Evolutionary conservation across 2,888 invertebrate species (phyloP), one percentile per base, ranked within the genome.

Genomic region (Orthosia gracilis): DNA sequence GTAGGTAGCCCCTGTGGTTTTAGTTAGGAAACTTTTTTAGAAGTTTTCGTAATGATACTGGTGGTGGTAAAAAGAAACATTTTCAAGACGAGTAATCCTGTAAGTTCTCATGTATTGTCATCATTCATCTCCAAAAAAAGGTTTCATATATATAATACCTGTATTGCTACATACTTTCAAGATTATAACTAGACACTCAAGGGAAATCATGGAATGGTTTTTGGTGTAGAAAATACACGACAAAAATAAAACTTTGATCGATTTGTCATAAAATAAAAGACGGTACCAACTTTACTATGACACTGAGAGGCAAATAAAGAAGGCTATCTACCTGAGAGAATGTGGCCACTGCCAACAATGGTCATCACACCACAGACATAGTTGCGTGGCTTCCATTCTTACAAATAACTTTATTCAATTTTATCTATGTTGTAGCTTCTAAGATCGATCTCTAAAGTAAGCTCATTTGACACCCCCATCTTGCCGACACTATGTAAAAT

Each of bases 121-220:
- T 21, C 49, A 23, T 57, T 50, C 17, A 66, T 52, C 50, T 31
- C 7, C 26, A 4, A n/a, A 47, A 1, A 55, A 49, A 47, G 17
- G 40, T 71, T 49, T n/a, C n/a, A n/a, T 3, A 2, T 47, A 31
- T 31, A n/a, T n/a, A 31, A 50, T 23, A 58, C 18, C 2, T 57
- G 7, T 49, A 61, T 40, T 26, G n/a, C 49, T 55, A 75, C n/a
- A 62, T 54, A 74, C n/a, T 59, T 61, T 45, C 9, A n/a, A 74
- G 26, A 54, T 62, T 31, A 74, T 23, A 55, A 47, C 47, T 62
- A n/a, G 7, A 76, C 40, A 65, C 76, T 26, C 76, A 49, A 0
- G 73, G 76, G 73, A 73, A 73, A 76, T 73, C 40, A 64, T 26
- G 12, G 7, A 63, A 49, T 40, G n/a, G 13, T 54, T 74, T 73